These are phyloP conservation scores for Rhabdophis nuchalis DNA, from an alignment of 2,797 vertebrate species.

Conservation along the genomic window DNA sequence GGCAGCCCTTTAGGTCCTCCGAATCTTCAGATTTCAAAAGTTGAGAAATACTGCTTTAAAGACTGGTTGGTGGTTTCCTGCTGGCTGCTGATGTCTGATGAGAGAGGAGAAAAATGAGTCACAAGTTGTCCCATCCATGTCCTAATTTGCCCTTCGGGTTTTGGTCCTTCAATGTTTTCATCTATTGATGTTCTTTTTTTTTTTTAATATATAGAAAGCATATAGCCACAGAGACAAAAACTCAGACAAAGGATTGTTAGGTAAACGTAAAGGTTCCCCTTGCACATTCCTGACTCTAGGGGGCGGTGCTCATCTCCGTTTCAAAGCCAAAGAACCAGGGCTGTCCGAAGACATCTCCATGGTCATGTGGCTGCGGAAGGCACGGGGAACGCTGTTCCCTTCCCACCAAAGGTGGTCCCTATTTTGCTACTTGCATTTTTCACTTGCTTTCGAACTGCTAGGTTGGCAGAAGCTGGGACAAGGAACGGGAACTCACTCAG, in stretches of 20 bases:
- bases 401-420: no score
- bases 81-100: background rate
- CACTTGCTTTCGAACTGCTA: no score
- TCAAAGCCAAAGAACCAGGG: no score
- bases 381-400: no score
- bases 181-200: background rate
- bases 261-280: no score
- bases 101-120: background rate
- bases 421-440: no score
- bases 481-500: no score
- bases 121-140: background rate
- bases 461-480: no score
- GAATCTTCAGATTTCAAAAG: background rate
- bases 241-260: background rate
- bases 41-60: background rate
- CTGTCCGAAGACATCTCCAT: no score
- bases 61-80: background rate
- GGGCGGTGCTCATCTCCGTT: no score
- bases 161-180: background rate
- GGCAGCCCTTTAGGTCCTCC: background rate
- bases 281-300: no score
- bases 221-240: background rate
- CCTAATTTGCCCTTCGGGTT: background rate
- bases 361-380: no score
- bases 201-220: background rate